Evolutionary conservation across 2,113 vertebrate species (phyloP), one percentile per base, ranked within the genome.

Genomic region (Cynocephalus volans): DNA sequence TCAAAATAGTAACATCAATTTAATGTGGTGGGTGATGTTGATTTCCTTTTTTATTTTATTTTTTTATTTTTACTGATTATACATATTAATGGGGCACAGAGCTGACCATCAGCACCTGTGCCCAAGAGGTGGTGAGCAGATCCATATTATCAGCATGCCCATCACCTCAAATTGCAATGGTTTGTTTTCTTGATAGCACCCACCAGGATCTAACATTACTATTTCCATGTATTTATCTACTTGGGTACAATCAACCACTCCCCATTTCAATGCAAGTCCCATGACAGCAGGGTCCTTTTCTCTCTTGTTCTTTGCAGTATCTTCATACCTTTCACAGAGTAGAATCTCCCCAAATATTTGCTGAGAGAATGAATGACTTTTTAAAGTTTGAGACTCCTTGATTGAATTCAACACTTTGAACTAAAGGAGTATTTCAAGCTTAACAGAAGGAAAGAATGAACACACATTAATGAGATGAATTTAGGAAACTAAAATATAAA

Each of bases 391-490:
- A 73, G 85, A 62, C 7, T 60, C 5, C 21, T 89, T 64, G 41
- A 82, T 87, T 89, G 75, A 90, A 79, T 64, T 93, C 52, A 85
- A 80, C 18, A 41, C 28, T 90, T 81, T 90, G 60, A 91, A 80
- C n/a, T 60, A 11, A 77, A 90, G 4, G 26, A 84, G 5, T 81
- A 81, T 84, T 80, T 85, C n/a, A 88, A 64, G 70, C 56, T 88
- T 91, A 94, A 79, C 23, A 7, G 26, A 79, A 86, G 28, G 21
- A 69, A 93, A 82, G 6, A 50, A 87, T 70, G 9, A 62, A 56
- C 2, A 65, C 28, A 31, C 4, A 31, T 8, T 58, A 18, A 23
- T 60, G 41, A 65, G 21, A 21, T 62, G 3, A 82, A 88, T 83
- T 89, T 67, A 64, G 12, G 4, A 21, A 86, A 82, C 50, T 85